Base-by-base conservation (phyloP, 1,140 invertebrate species). In the Oedothorax gibbosus region DNA sequence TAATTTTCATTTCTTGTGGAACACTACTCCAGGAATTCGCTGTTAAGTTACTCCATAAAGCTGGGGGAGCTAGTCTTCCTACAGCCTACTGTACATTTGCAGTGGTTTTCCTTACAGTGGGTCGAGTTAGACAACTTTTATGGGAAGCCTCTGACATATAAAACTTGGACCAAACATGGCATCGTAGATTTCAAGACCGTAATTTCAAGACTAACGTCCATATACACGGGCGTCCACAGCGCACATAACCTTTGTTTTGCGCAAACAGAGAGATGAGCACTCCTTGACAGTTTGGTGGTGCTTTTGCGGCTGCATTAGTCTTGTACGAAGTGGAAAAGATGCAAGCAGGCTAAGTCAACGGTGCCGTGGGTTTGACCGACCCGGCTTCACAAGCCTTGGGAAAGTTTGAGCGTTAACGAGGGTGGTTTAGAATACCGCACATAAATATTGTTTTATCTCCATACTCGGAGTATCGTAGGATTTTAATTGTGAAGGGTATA, bases 281-380 rank as follows among this genome's bases (percentile, higher is more conserved):
- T 51, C 53, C 68, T 75, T 84, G 81, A 84, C 81, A 84, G 81
- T 66, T 84, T 84, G 57, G 62, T 84, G 72, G 49, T 20, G 51
- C 50, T 76, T 64, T 84, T 51, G 81, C 56, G 72, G 81, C 53
- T 56, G 18, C 76, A 57, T 76, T 76, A 66, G 57, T 54, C 68
- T 71, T 84, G 66, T 21, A 65, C 50, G 60, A 73, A 82, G 51
- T 64, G 64, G 49, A 64, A 73, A 60, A 65, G 4, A 53, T 60
- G 65, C 56, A 64, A 53, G 50, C 62, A 60, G 64, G 68, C 49
- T 82, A 84, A 84, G 49, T 84, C 81, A 76, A n/a, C 57, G 49
- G 14, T 50, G 7, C 81, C 72, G 81, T 84, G 81, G 81, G 64
- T 65, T 50, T 84, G 81, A 76, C 81, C 35, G 60, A 8, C 35